A percentile compares a stretch with the other conserved stretches of the same genome.
Conservation (phyloP, 2,888 invertebrate genomes). For the Dione vanillae region DNA sequence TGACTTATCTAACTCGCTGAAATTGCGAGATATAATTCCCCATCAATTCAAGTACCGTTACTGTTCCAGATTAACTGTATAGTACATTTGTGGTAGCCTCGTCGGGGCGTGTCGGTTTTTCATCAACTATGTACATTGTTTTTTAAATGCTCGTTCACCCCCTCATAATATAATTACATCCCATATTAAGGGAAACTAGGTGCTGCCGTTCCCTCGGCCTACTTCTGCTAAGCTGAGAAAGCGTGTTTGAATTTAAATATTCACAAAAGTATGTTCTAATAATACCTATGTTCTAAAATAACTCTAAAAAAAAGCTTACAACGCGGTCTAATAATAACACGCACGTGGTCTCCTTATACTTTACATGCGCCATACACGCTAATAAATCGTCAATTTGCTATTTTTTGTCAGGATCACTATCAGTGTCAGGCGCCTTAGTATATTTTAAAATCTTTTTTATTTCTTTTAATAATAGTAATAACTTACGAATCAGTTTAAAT, state of each 20-base stretch:
- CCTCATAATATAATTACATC: too few relatives aligned
- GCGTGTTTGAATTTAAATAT: too few relatives aligned
- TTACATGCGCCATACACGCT: conserved; percentile 6
- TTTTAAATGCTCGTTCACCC: background rate
- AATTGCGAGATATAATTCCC: conserved; percentile 22
- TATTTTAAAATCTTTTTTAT: conserved; percentile 1
- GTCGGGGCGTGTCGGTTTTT: background rate
- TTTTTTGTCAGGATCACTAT: background rate
- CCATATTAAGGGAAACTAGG: too few relatives aligned
- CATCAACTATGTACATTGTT: background rate
- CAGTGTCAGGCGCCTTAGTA: background rate
- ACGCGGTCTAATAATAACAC: conserved; percentile 12
- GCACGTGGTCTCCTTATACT: background rate
- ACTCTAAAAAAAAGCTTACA: background rate
- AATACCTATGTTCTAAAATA: background rate
- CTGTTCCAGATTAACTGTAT: conserved; percentile 13
- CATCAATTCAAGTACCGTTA: conserved; percentile 39
- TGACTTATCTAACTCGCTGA: conserved; percentile 8
- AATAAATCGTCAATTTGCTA: conserved; percentile 2
- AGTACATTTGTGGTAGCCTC: background rate
- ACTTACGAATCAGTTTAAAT: too few relatives aligned
- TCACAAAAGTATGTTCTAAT: too few relatives aligned
- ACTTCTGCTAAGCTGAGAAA: too few relatives aligned
- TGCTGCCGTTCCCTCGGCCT: too few relatives aligned
- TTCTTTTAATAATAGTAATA: too few relatives aligned